phyloP scores from a whole-genome alignment of 2,113 vertebrate genomes.

The Poeciliopsis prolifica region DNA sequence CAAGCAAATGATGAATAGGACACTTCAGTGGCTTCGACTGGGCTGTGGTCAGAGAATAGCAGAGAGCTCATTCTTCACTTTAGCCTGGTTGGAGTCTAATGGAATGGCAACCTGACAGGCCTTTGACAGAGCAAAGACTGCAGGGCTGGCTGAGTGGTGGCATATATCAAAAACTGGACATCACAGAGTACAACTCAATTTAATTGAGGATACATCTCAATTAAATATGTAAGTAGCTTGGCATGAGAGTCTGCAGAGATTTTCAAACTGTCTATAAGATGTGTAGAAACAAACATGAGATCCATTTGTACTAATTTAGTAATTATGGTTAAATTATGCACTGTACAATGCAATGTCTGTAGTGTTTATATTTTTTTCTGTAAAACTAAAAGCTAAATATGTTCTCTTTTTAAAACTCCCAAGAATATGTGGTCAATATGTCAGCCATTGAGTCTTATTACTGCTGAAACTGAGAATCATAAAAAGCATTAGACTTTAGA shows the following conservation, averaged over 20 bases:
- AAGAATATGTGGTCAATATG: too few species aligned
- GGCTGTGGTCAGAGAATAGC: constrained; percentile 48
- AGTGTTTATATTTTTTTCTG: neutral
- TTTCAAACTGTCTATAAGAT: neutral
- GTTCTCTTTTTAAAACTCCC: too few species aligned
- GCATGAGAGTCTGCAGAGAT: constrained; percentile 4
- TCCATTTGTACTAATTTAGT: neutral
- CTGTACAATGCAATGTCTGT: neutral
- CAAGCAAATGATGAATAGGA: constrained; percentile 51
- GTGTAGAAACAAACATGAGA: neutral
- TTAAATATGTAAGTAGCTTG: constrained; percentile 23
- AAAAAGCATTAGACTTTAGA: neutral
- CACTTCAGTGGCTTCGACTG: constrained; percentile 27
- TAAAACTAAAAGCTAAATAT: too few species aligned
- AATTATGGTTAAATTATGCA: neutral
- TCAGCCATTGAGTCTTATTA: neutral
- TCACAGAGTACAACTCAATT: constrained; percentile 24
- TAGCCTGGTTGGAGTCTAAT: constrained; percentile 48
- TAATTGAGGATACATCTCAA: constrained; percentile 27
- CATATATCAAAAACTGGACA: constrained; percentile 47
- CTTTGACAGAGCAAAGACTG: constrained; percentile 37
- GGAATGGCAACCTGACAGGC: constrained; percentile 31
- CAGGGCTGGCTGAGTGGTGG: constrained; percentile 20
- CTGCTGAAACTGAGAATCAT: neutral
- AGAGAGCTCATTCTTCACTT: constrained; percentile 53